Percentiles rank a stretch among this genome's conserved stretches.
Evolutionary conservation across 2,797 vertebrate species (phyloP).

Genomic region (Hemibagrus guttatus): DNA sequence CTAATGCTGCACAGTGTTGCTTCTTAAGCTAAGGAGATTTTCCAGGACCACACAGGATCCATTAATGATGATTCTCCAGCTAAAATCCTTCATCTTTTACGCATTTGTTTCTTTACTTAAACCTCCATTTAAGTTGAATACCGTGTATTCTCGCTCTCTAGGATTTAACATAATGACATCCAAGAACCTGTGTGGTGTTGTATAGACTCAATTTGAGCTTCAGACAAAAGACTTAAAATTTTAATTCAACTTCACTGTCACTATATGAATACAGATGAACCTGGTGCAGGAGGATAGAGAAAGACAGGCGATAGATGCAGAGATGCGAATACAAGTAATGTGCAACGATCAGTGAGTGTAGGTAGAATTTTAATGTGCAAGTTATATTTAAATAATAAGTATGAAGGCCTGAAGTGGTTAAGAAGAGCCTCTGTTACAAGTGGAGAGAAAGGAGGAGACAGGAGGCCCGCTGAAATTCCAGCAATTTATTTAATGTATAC

Average conservation of each 20-base stretch:
- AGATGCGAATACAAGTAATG: background rate
- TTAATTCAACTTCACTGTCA: background rate
- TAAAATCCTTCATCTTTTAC: background rate
- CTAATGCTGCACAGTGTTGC: background rate
- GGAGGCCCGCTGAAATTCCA: background rate
- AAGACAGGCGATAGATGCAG: background rate
- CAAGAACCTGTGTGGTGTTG: too few species aligned
- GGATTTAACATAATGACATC: background rate
- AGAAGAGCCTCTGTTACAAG: background rate
- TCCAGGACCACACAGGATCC: background rate
- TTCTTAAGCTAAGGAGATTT: background rate
- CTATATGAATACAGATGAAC: background rate
- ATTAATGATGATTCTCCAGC: background rate
- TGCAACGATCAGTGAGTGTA: background rate
- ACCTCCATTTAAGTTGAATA: background rate
- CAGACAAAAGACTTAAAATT: background rate
- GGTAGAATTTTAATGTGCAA: background rate
- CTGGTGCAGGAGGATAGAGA: background rate
- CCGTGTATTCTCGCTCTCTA: background rate
- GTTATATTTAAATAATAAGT: background rate
- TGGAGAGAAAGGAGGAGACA: background rate
- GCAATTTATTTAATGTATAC: background rate
- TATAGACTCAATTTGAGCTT: background rate
- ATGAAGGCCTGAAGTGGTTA: background rate
- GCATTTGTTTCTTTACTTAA: background rate